Base-by-base conservation (phyloP, 1,140 invertebrate genomes). In the Aplysia californica region DNA sequence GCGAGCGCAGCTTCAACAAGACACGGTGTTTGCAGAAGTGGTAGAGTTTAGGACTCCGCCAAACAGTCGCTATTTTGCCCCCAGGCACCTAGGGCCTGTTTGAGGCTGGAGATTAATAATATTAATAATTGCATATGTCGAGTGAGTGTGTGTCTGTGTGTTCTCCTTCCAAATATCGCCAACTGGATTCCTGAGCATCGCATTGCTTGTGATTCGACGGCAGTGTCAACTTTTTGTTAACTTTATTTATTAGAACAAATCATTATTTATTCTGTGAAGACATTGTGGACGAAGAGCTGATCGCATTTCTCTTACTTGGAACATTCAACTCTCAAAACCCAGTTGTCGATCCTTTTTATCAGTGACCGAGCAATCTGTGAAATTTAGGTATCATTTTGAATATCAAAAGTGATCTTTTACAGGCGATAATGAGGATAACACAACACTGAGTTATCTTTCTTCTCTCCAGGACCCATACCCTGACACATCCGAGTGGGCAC, bases 41-140 rank as follows among this genome's bases (percentile, higher is more conserved):
- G 61, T 65, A 36, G 39, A 65, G 61, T 65, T 35, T 65, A 65
- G 31, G 39, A 36, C 61, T 65, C 61, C 21, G 31, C 39, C 61
- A 35, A 65, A 65, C 61, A 65, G 61, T 65, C 61, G 33, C 61
- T 35, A 65, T 65, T 65, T 65, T 65, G 61, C 61, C 61, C 61
- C 39, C 26, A 65, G 61, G 61, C 33, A 36, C 61, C 35, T 33
- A 65, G 33, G 61, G 61, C 18, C 20, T 65, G 5, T 65, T 36
- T 36, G 61, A 65, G 39, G 61, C 31, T 36, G 33, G n/a, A 64
- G 61, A 65, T 65, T 65, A 65, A 65, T 65, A 35, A 65, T 65
- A 35, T 35, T 65, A 65, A 65, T 65, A 65, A 65, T 36, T 65
- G 61, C 31, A 10, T 35, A 65, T 65, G 61, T n/a, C 5, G 23